Conservation (phyloP, 1,140 invertebrate species). For the Heterodera schachtii region DNA sequence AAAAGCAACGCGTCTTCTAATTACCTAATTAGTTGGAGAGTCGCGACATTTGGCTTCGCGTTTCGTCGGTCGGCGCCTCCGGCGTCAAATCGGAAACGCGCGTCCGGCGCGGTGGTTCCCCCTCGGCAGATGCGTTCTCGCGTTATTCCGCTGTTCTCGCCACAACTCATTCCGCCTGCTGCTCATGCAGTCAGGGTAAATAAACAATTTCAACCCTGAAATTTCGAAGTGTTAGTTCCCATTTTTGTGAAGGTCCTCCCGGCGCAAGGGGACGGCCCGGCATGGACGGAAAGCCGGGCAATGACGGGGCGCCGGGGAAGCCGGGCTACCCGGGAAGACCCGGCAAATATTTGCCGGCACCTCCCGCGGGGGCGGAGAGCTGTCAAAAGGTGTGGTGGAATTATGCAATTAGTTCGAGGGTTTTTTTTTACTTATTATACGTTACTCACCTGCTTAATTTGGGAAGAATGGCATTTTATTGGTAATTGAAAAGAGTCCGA, state of each 20-base stretch:
- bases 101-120: background rate
- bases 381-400: slow-evolving; percentile 53
- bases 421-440: too few relatives aligned
- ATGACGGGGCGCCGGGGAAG: slow-evolving; percentile 46
- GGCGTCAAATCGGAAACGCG: background rate
- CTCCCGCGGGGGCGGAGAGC: slow-evolving; percentile 56
- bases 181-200: slow-evolving; percentile 59
- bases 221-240: slow-evolving; percentile 6
- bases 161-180: slow-evolving; percentile 48
- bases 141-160: slow-evolving; percentile 46
- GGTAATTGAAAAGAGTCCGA: background rate
- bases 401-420: too few relatives aligned
- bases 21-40: slow-evolving; percentile 43
- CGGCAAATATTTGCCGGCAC: slow-evolving; percentile 60
- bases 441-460: too few relatives aligned
- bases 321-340: slow-evolving; percentile 44
- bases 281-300: slow-evolving; percentile 40
- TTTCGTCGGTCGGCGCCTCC: slow-evolving; percentile 34
- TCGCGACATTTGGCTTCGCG: slow-evolving; percentile 55
- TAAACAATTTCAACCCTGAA: slow-evolving; percentile 21
- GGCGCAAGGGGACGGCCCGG: slow-evolving; percentile 33
- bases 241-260: slow-evolving; percentile 23
- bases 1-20: background rate
- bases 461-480: background rate
- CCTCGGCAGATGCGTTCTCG: slow-evolving; percentile 24